Evolutionary conservation across 2,888 invertebrate species (phyloP).

Genomic region (Corythucha ciliata): DNA sequence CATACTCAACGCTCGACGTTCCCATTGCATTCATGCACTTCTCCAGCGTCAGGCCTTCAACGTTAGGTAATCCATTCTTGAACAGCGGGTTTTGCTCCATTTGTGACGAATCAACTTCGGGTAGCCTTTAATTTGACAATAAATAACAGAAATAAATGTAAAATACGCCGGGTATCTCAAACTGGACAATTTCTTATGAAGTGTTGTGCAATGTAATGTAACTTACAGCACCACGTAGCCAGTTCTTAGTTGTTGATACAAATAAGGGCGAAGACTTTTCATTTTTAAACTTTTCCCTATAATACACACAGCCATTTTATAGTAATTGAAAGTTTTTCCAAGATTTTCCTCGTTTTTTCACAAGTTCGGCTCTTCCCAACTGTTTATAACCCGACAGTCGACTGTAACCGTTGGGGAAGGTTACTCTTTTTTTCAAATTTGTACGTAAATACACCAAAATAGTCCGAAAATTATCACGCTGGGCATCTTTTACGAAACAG

Average conservation of each 20-base stretch:
- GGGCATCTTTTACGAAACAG: no score
- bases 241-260: conserved; percentile 42
- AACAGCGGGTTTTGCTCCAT: conserved; percentile 63
- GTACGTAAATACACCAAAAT: no score
- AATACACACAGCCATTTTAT: conserved; percentile 32
- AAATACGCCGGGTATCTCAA: background rate
- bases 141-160: conserved; percentile 11
- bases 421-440: no score
- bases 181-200: background rate
- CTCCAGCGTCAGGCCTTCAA: conserved; percentile 68
- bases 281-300: conserved; percentile 37
- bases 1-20: conserved; percentile 70
- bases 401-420: no score
- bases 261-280: conserved; percentile 36
- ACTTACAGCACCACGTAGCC: conserved; percentile 66
- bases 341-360: no score
- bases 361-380: no score
- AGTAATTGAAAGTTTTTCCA: no score
- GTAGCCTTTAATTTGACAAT: conserved; percentile 42
- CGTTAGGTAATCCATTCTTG: conserved; percentile 67
- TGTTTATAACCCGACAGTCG: no score
- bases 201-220: background rate
- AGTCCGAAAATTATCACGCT: no score
- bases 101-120: conserved; percentile 55
- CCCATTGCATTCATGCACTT: conserved; percentile 77